phyloP scores from a whole-genome alignment of 1,140 invertebrate genomes.

The Potamilus streckersoni region DNA sequence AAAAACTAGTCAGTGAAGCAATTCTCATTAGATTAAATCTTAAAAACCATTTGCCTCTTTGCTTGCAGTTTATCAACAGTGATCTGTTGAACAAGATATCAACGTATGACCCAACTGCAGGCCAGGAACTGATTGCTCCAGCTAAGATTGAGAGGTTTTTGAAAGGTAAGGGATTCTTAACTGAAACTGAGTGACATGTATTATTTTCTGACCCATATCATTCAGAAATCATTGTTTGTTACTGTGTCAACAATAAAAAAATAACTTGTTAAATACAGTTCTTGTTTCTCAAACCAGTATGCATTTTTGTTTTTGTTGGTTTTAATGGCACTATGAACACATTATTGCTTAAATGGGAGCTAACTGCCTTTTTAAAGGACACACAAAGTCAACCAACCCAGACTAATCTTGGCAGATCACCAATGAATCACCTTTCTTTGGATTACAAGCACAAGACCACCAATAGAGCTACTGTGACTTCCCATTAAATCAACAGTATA shows the following conservation, averaged over 20 bases:
- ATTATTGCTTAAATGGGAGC: no score
- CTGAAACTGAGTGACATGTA: background rate
- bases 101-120: conserved; percentile 60
- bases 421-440: no score
- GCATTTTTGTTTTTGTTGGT: background rate
- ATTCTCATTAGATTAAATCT: background rate
- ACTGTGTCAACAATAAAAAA: background rate
- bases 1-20: background rate
- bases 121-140: conserved; percentile 46
- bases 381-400: no score
- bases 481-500: no score
- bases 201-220: background rate
- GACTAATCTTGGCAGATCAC: background rate
- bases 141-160: conserved; percentile 56
- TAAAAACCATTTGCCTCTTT: background rate
- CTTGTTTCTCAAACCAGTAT: background rate
- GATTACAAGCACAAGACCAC: no score
- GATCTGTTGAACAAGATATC: conserved; percentile 60
- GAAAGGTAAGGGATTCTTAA: conserved; percentile 41
- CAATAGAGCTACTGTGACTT: no score
- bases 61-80: conserved; percentile 59
- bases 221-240: background rate
- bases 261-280: background rate
- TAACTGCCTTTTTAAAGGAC: no score
- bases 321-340: no score